Evolutionary conservation across 2,888 invertebrate genomes (phyloP), one percentile per base, ranked within the genome.

Genomic region (Tetramorium bicarinatum): DNA sequence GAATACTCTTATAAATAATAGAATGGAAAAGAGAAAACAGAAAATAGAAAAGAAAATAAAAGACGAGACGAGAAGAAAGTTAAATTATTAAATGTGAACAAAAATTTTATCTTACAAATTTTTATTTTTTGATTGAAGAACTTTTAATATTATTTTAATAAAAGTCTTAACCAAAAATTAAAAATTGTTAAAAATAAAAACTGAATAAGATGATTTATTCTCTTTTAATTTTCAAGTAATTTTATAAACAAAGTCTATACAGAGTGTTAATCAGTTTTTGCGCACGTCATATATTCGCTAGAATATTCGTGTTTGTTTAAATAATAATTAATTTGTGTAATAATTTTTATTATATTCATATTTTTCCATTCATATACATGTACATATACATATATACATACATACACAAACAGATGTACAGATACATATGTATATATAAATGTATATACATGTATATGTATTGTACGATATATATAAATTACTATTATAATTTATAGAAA

Each of bases 1-100:
- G 62, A 87, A 71, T 76, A 88, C 83, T 89, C 86, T 76, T 89
- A 88, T 89, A 85, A 85, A 87, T 85, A 88, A 87, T 90, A 80
- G 6, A 49, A 62, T 6, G 9, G 77, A 88, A 89, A 66, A 72
- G 64, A 86, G 62, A 87, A 90, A 88, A 90, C 29, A 34, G 29
- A 34, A 38, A 47, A 62, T 2, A 61, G 11, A 25, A 56, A 34
- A 2, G 0, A 38, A 76, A 0, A 8, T 11, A 49, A 18, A 21
- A 38, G 4, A 29, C 13, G 8, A 64, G 34, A 47, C 1, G 29
- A 34, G 4, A 34, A 34, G 29, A 34, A 34, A 34, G 29, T 34
- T 34, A 75, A 21, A 76, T 44, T 74, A 61, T 75, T 64, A 64
- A 29, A 61, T n/a, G 25, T 41, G 4, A 71, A 61, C 8, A 21